Evolutionary conservation across 2,113 vertebrate genomes (phyloP).

Genomic region (Ciconia stormi): DNA sequence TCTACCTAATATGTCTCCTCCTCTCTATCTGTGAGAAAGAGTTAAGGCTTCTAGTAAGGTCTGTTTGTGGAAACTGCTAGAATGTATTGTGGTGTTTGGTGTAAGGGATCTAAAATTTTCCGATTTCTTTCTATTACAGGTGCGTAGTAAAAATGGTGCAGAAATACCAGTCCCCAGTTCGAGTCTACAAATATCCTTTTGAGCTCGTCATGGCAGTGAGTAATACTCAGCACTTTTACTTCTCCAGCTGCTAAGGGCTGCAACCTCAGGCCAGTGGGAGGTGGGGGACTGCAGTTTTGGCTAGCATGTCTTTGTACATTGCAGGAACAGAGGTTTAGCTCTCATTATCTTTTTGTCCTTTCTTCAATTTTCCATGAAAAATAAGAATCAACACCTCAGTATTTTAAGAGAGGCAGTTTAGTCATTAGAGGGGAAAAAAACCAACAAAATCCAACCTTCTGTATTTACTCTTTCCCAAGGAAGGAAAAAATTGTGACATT

Average conservation of each 20-base stretch:
- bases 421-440: accelerated
- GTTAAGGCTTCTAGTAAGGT: not conserved
- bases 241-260: not conserved
- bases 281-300: not conserved
- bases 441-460: not conserved
- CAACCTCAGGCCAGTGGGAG: not conserved
- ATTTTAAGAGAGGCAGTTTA: not conserved
- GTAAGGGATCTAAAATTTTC: not conserved
- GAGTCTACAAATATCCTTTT: constrained; percentile 86
- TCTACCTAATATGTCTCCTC: not conserved
- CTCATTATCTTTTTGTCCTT: not conserved
- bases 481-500: not conserved
- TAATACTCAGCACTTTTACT: constrained; percentile 13
- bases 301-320: accelerated
- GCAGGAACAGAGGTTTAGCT: not conserved
- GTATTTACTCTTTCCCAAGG: not conserved
- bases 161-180: constrained; percentile 85
- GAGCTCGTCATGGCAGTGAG: constrained; percentile 89
- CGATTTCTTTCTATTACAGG: not conserved
- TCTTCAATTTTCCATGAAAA: not conserved
- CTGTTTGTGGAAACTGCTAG: not conserved
- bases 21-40: not conserved
- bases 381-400: not conserved
- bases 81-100: accelerated
- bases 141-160: constrained; percentile 81